A percentile compares a stretch with the other conserved stretches of the same genome.
Conservation (phyloP, 92 coral and sea anemone species). For the Galaxea fascicularis region DNA sequence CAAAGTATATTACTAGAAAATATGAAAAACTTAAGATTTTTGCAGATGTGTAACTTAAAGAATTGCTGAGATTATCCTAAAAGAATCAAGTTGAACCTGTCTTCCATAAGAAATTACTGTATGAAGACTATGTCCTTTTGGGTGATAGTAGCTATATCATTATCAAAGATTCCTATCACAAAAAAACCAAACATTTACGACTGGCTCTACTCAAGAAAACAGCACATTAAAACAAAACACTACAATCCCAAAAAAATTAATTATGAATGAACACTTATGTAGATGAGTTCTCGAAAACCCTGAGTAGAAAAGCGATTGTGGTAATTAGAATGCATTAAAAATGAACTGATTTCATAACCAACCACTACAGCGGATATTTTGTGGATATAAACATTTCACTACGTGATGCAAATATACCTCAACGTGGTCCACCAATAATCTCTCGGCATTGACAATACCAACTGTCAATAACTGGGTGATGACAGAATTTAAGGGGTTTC, state of each 20-base stretch:
- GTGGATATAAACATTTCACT: constrained; percentile 10
- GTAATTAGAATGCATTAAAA: neutral
- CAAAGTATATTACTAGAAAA: neutral
- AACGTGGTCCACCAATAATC: constrained; percentile 16
- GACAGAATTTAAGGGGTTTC: constrained; percentile 84
- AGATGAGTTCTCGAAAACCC: neutral
- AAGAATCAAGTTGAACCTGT: neutral
- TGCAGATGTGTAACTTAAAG: neutral
- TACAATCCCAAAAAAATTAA: constrained; percentile 28
- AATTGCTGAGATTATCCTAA: neutral
- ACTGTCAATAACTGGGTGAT: constrained; percentile 70
- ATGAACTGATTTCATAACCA: neutral
- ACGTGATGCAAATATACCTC: constrained; percentile 5
- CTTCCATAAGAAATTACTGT: neutral
- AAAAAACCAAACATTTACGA: neutral
- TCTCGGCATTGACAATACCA: constrained; percentile 19
- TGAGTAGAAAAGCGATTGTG: constrained; percentile 4
- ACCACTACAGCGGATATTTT: constrained; percentile 3
- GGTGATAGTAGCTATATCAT: neutral
- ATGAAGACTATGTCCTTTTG: neutral
- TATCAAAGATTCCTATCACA: neutral
- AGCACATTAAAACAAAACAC: neutral
- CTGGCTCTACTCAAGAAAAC: neutral
- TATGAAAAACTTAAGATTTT: neutral
- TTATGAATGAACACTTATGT: neutral